These are phyloP conservation scores for Nyctereutes procyonoides DNA, from an alignment of 2,113 vertebrate genomes.

Conservation along the genomic window DNA sequence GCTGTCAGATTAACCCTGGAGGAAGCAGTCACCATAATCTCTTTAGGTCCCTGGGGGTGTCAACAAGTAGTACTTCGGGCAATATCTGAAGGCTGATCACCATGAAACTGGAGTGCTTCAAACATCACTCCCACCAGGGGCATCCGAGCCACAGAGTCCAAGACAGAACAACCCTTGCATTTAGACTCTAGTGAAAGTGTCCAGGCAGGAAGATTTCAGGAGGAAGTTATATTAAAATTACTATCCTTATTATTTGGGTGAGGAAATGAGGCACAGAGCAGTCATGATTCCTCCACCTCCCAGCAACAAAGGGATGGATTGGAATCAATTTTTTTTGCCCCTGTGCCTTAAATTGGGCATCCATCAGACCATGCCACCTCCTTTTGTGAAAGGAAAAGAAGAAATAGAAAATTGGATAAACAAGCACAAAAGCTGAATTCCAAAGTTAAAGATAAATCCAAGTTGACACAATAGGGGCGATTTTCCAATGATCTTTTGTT, in stretches of 20 bases:
- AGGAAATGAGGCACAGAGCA: background rate
- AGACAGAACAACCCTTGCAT: background rate
- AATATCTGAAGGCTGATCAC: background rate
- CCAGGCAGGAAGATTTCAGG: background rate
- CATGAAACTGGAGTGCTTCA: background rate
- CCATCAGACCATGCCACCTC: background rate
- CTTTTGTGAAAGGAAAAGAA: background rate
- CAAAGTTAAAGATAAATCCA: conserved; percentile 39
- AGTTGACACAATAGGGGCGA: background rate
- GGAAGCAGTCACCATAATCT: background rate
- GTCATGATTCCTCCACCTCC: background rate
- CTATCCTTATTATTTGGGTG: background rate
- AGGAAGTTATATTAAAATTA: background rate
- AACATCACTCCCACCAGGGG: background rate
- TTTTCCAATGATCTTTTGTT: conserved; percentile 19
- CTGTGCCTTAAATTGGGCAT: background rate
- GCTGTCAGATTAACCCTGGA: background rate
- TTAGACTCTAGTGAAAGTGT: background rate
- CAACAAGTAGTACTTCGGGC: accelerated
- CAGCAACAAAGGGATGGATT: background rate
- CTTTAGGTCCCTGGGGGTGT: background rate
- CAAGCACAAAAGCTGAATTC: background rate
- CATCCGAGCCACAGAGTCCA: no score
- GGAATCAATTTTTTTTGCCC: background rate
- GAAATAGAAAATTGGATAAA: conserved; percentile 21